Base-by-base conservation (phyloP, 2,888 invertebrate genomes). In the Xestia c-nigrum region DNA sequence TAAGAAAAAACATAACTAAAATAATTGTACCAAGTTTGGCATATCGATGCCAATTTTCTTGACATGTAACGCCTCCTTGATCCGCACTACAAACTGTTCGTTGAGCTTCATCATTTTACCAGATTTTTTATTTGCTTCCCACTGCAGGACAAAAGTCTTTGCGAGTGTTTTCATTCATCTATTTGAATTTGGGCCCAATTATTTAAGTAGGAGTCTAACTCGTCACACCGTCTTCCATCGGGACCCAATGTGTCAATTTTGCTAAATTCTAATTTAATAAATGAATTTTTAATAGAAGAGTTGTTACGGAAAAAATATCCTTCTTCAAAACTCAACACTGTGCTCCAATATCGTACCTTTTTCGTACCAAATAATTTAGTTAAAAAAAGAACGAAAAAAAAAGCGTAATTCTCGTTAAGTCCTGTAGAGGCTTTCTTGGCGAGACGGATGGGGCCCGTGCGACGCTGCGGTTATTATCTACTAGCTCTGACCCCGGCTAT, bases 401-500 rank as follows among this genome's bases (percentile, higher is more conserved):
- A 64, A 66, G 40, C 31, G 57, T 85, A 78, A 83, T 79, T 79
- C 74, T 85, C 79, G 67, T 85, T 83, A 83, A 79, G 86, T 77
- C 86, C 63, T 61, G 73, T 31, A 68, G 64, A 69, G 76, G 74
- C 86, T 83, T 85, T 74, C 76, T 85, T 46, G 83, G 78, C 64
- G 80, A 87, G 89, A 88, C 76, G 81, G 84, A 88, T 89, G 87
- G 86, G 82, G 81, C 78, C 77, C 71, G 70, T 80, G 83, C 81
- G 81, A 81, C 81, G 73, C 80, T 78, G 82, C 61, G 84, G 83
- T 81, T 86, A 88, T 87, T 89, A 85, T 78, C 80, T 65, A 80
- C 80, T 72, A 69, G 78, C 76, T 76, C 78, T 81, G 72, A 78
- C 76, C 69, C 70, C 70, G 47, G 78, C 70, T 59, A 78, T 83